Evolutionary conservation across 1,140 invertebrate genomes (phyloP).

Genomic region (Argopecten irradians): DNA sequence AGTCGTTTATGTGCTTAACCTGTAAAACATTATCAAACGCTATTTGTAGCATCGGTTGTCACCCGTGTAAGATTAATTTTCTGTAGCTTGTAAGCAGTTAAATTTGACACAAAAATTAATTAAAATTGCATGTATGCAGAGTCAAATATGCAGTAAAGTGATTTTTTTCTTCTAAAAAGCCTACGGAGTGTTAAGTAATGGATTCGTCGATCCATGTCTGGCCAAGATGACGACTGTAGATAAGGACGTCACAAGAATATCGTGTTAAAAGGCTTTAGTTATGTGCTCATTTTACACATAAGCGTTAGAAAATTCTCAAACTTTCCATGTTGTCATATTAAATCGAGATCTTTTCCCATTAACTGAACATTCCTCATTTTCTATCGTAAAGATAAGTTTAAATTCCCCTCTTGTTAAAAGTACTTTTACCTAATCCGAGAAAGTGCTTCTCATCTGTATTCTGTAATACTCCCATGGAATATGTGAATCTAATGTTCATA

Average conservation of each 20-base stretch:
- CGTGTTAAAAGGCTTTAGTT: background rate
- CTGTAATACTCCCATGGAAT: too few species aligned
- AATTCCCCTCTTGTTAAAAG: too few species aligned
- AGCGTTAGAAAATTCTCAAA: background rate
- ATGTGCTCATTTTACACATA: background rate
- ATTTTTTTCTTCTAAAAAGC: too few species aligned
- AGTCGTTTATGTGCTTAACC: background rate
- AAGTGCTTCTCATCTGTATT: too few species aligned
- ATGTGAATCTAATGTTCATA: too few species aligned
- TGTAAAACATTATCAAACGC: constrained; percentile 3
- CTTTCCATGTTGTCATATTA: too few species aligned
- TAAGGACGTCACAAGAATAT: background rate
- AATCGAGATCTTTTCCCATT: background rate
- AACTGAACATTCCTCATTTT: too few species aligned
- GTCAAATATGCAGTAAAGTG: background rate
- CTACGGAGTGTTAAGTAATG: background rate
- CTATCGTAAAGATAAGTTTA: too few species aligned
- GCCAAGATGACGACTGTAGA: background rate
- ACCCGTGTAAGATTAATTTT: background rate
- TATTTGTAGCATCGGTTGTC: background rate
- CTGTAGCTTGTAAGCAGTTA: background rate
- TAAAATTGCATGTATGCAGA: background rate
- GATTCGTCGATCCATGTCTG: background rate
- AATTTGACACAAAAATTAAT: background rate
- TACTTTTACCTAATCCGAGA: too few species aligned